Evolutionary conservation across 2,113 vertebrate species (phyloP), one percentile per base, ranked within the genome.

Genomic region (Xenopus laevis): DNA sequence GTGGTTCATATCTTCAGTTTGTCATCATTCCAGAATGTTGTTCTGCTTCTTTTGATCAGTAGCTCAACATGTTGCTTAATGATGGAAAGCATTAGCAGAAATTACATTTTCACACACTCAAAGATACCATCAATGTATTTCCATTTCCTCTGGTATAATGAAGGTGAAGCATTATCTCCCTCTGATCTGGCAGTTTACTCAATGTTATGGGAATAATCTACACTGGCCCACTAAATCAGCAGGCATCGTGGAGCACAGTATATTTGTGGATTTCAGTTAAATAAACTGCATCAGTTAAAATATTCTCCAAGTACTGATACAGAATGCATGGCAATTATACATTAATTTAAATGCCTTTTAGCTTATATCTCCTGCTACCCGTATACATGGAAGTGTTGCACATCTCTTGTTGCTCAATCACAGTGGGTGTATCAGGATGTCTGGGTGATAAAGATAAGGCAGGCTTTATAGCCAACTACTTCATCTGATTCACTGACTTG

Each of bases 381-480:
- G 46, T 50, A 50, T 40, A 16, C 18, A 13, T 46, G 53, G 53
- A 58, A 44, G 10, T 10, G 17, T 15, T 61, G 57, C 12, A 44
- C 50, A 23, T 40, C 68, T 50, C 7, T 62, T 17, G 8, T 68
- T 68, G 57, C 72, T 74, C 65, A 74, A 68, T 68, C 72, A 74
- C 15, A 16, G 72, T 58, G 63, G 17, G 52, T 11, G 4, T 40
- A 52, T 75, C 40, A 61, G 65, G 72, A 75, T 60, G 47, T 13
- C 45, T 75, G 72, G 12, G 18, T 30, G 5, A 61, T 40, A 7
- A 20, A 75, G 72, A 75, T 75, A 74, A 74, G 65, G 72, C 72
- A 68, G 72, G 72, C 67, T 61, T 50, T 17, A 2, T 18, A 33
- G 12, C 47, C 13, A 27, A 4, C 21, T 16, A 60, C 40, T 60